Evolutionary conservation across 2,113 vertebrate species (phyloP).

Genomic region (Sciurus niger): DNA sequence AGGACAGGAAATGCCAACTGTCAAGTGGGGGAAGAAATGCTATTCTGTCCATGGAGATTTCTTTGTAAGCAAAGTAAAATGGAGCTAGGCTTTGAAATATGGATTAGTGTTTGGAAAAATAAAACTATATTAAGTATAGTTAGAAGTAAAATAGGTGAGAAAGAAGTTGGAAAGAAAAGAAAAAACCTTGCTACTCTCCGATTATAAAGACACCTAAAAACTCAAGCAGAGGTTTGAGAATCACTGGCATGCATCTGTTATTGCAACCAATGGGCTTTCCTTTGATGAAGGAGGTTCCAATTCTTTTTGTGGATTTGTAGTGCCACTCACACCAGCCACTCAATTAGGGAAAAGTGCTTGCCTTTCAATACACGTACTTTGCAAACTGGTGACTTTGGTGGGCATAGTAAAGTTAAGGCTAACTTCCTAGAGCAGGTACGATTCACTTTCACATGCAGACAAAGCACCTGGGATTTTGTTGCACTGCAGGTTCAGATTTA

Average conservation of each 20-base stretch:
- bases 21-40: background rate
- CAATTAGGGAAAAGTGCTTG: background rate
- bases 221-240: background rate
- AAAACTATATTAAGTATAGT: background rate
- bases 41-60: background rate
- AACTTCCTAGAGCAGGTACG: background rate
- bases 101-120: background rate
- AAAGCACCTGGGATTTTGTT: background rate
- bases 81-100: background rate
- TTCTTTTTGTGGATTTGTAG: background rate
- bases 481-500: background rate
- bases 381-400: background rate
- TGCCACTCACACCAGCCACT: background rate
- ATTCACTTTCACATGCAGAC: fast-evolving
- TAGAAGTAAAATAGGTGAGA: slow-evolving; percentile 22
- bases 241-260: background rate
- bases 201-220: slow-evolving; percentile 15
- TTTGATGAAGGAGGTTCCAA: background rate
- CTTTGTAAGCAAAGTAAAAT: slow-evolving; percentile 6
- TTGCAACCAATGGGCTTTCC: background rate
- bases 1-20: background rate
- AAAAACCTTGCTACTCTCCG: background rate
- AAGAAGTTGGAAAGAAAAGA: background rate
- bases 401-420: background rate
- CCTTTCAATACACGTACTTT: slow-evolving; percentile 12